These are phyloP conservation scores for Pelecanus crispus DNA, from an alignment of 2,113 vertebrate species.

Conservation along the genomic window DNA sequence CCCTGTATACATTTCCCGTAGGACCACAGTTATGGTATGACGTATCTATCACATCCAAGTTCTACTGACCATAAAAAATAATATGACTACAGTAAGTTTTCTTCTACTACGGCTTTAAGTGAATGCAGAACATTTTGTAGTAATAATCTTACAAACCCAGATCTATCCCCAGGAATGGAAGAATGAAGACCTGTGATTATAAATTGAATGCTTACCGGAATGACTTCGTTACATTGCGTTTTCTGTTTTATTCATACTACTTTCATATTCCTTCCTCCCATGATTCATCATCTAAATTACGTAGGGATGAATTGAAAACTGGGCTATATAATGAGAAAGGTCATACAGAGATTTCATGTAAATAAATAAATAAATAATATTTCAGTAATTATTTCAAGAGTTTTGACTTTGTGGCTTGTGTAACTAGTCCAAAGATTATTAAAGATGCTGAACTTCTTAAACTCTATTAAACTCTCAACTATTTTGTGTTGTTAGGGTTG, in stretches of 20 bases:
- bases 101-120: neutral
- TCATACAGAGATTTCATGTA: neutral
- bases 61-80: slow-evolving; percentile 2
- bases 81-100: neutral
- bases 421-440: neutral
- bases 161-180: neutral
- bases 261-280: neutral
- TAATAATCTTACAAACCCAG: neutral
- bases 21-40: neutral
- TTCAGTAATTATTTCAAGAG: neutral
- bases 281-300: neutral
- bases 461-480: neutral
- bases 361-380: neutral
- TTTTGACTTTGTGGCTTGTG: neutral
- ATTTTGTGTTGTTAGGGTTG: slow-evolving; percentile 78
- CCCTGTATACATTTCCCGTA: neutral
- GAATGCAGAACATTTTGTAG: neutral
- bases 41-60: neutral
- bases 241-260: neutral
- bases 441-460: neutral
- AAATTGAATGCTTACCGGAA: neutral
- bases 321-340: neutral
- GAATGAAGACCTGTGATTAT: neutral
- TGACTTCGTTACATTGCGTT: neutral
- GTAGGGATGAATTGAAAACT: neutral